phyloP scores from a whole-genome alignment of 2,113 vertebrate species.

The Sylvia atricapilla region DNA sequence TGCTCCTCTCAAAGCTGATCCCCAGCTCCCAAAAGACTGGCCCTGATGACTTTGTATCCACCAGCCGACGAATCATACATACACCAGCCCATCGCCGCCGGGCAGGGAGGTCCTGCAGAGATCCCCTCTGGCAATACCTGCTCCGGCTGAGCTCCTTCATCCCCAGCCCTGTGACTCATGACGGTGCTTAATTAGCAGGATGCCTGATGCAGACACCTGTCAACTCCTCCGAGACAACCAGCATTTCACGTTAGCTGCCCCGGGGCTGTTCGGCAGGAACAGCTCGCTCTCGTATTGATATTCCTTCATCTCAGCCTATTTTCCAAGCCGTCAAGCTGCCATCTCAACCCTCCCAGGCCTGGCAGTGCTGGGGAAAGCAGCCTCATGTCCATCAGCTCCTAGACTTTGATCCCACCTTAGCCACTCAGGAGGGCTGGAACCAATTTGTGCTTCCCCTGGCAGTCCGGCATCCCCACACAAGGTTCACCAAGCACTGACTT shows the following conservation, averaged over 20 bases:
- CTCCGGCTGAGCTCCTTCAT: constrained; percentile 7
- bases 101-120: neutral
- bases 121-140: neutral
- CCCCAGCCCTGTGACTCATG: neutral
- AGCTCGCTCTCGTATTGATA: constrained; percentile 57
- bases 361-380: neutral
- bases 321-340: constrained; percentile 65
- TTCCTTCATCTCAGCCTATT: constrained; percentile 69
- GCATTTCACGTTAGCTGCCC: constrained; percentile 60
- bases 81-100: neutral
- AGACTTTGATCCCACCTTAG: neutral
- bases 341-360: constrained; percentile 39
- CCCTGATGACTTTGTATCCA: neutral
- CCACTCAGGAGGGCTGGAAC: neutral
- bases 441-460: neutral
- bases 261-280: constrained; percentile 45
- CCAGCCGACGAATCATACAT: neutral
- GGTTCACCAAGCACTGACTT: neutral
- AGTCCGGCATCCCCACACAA: fast-evolving
- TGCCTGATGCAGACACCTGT: constrained; percentile 60
- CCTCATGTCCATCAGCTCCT: neutral
- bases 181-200: constrained; percentile 55
- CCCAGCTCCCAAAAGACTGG: neutral
- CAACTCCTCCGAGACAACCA: constrained; percentile 55
- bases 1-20: neutral